These are phyloP conservation scores for Microcebus murinus DNA, from an alignment of 2,113 vertebrate genomes.

Conservation along the genomic window DNA sequence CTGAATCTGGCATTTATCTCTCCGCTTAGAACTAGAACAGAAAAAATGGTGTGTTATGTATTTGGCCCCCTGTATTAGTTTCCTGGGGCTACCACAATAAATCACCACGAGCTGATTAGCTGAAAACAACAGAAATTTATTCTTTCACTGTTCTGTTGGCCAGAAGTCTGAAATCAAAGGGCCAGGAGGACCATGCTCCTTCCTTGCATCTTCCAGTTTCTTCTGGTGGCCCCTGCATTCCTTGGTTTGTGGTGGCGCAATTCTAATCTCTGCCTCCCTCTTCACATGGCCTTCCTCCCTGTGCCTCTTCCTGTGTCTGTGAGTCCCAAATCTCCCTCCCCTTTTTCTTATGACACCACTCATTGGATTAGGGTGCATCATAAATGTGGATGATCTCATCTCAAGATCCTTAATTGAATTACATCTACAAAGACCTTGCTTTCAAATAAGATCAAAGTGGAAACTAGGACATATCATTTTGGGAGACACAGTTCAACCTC, in stretches of 20 bases:
- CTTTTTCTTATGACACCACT: not conserved
- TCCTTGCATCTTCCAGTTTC: not conserved
- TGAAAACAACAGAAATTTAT: not conserved
- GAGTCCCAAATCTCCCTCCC: not conserved
- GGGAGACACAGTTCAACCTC: not conserved
- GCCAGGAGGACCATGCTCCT: too few species aligned
- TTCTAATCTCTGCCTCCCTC: not conserved
- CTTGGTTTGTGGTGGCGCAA: not conserved
- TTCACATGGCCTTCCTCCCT: not conserved
- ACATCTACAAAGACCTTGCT: not conserved
- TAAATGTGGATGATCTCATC: not conserved
- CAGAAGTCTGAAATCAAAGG: not conserved
- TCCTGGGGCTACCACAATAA: not conserved
- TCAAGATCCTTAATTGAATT: not conserved
- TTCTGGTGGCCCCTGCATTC: not conserved
- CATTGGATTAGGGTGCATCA: not conserved
- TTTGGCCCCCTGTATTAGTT: not conserved
- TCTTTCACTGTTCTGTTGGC: not conserved
- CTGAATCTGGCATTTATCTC: not conserved
- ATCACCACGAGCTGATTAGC: not conserved
- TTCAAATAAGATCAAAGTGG: not conserved
- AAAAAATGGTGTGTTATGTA: not conserved
- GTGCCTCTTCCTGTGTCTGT: not conserved
- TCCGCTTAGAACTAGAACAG: not conserved
- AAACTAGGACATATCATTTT: not conserved